Evolutionary conservation across 2,888 invertebrate species (phyloP).

Genomic region (Magallana nippona): DNA sequence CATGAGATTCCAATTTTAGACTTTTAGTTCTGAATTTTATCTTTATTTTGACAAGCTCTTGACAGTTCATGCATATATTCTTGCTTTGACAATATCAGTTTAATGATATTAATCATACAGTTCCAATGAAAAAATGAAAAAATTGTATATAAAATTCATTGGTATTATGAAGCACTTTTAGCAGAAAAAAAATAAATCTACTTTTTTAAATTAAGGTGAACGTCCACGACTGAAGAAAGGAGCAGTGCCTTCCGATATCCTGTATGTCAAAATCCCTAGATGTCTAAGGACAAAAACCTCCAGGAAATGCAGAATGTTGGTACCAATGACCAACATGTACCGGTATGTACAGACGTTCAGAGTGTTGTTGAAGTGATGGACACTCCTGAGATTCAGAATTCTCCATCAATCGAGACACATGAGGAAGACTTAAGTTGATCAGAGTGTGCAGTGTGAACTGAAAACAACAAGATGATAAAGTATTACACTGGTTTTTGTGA

Average conservation of each 20-base stretch:
- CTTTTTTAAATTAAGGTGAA: neutral
- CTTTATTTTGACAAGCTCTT: too few species aligned
- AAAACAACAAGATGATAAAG: neutral
- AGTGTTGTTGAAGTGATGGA: neutral
- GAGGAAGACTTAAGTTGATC: neutral
- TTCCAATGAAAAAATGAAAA: too few species aligned
- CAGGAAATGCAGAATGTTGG: neutral
- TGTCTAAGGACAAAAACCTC: neutral
- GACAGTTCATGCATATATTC: too few species aligned
- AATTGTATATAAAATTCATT: too few species aligned
- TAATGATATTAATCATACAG: too few species aligned
- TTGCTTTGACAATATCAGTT: too few species aligned
- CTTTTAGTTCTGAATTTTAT: too few species aligned
- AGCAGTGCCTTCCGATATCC: constrained; percentile 19
- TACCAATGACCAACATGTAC: neutral
- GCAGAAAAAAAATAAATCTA: too few species aligned
- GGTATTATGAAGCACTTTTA: too few species aligned
- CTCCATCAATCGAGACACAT: too few species aligned
- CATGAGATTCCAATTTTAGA: too few species aligned
- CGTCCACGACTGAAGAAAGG: constrained; percentile 3
- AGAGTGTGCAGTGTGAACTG: constrained; percentile 3
- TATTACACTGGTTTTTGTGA: too few species aligned
- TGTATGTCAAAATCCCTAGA: neutral
- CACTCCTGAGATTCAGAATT: neutral
- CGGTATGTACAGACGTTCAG: neutral